Evolutionary conservation across 2,113 vertebrate genomes (phyloP), one percentile per base, ranked within the genome.

Genomic region (Dipodomys merriami): DNA sequence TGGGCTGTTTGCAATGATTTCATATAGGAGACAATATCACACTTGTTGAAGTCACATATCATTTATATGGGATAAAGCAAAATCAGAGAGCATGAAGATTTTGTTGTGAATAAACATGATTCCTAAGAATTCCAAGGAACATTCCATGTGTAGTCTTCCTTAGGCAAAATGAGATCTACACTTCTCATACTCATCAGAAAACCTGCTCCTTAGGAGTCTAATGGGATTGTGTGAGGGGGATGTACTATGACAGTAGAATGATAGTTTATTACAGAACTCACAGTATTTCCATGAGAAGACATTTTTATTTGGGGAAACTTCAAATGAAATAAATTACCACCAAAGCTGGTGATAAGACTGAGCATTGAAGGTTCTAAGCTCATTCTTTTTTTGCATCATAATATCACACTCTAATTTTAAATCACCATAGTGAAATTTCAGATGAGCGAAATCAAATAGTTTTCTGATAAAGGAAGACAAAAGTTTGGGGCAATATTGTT

Each of bases 401-500:
- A 44, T 22, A 18, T 83, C 22, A 27, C 22, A 30, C 35, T 86
- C 79, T 57, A 84, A 79, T 82, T 80, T 33, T 27, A 35, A 86
- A 35, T 35, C 53, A 91, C 12, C 68, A 53, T 7, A 68, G 25
- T 39, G 33, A 71, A 64, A 67, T 76, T 62, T 19, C 49, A 83
- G 13, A 15, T 49, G 7, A 57, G 2, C 30, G 44, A 83, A 67
- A 27, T 22, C 33, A 15, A 73, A 86, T 30, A 67, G 18, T 29
- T 79, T 92, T 86, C 76, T 86, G 35, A 30, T 69, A 39, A 80
- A 83, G n/a, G 16, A 89, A 83, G n/a, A 0, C 4, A 72, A 8
- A 60, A 9, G 8, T 1, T 69, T 86, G 39, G 35, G 4, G 23
- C 1, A 65, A 1, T 25, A 39, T 11, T 80, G 12, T 15, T 82